Base-by-base conservation (phyloP, 2,113 vertebrate species). In the Gambusia affinis region DNA sequence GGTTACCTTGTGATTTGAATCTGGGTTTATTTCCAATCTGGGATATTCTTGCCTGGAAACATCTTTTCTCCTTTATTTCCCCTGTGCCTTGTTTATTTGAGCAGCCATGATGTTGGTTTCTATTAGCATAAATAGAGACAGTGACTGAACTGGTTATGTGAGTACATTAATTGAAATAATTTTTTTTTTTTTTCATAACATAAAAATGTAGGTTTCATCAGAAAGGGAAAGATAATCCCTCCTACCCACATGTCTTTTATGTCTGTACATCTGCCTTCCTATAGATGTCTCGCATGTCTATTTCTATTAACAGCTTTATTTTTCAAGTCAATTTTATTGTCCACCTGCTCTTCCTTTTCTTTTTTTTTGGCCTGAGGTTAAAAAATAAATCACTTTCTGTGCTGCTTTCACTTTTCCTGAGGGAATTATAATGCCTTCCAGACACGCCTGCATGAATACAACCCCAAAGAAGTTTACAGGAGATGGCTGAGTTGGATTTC, bases 401-500 rank as follows among this genome's bases (percentile, higher is more conserved):
- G 42, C 4, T 44, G 42, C 15, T 44, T 44, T 44, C 42, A 17
- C 37, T 80, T 76, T 70, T 66, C 57, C 39, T 69, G 17, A 17
- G 42, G 42, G 42, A 44, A 37, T 37, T 37, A 37, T 37, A 79
- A 76, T 67, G 73, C 66, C 64, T 85, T 79, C 66, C 68, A 85
- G 72, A 87, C 78, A 72, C 44, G 73, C 82, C 78, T 1, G 14
- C 47, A 24, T 70, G 74, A 78, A 78, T 54, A 66, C 44, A 19
- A 11, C 35, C 19, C 31, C 31, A 39, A 29, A 80, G 30, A 70
- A 57, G 42, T 84, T 88, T 80, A 75, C 66, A 54, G 64, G 37
- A 54, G 28, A 72, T 12, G 68, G 70, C 5, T 64, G 85, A 87
- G 51, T 90, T 79, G 1, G 30, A 75, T 93, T 85, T 89, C 80